These are phyloP conservation scores for Cephalopholis sonnerati DNA, from an alignment of 2,113 vertebrate genomes.

Conservation along the genomic window DNA sequence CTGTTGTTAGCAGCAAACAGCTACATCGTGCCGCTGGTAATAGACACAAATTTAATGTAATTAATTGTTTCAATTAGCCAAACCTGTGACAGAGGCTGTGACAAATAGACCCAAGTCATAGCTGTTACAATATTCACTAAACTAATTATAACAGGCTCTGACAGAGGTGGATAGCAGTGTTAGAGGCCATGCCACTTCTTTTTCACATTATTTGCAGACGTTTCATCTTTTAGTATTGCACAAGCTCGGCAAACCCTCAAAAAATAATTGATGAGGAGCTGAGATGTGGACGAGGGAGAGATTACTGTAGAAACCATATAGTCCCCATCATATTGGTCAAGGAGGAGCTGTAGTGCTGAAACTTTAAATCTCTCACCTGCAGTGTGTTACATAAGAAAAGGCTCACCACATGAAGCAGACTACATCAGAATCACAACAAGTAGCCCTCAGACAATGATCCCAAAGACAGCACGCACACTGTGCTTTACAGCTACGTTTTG, in stretches of 20 bases:
- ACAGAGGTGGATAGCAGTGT: not conserved
- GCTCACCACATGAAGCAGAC: slow-evolving; percentile 15
- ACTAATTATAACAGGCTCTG: not conserved
- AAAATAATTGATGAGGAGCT: slow-evolving; percentile 10
- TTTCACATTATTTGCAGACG: slow-evolving; percentile 16
- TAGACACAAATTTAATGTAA: not conserved
- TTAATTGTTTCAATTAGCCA: slow-evolving; percentile 3
- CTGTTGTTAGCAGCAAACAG: not conserved
- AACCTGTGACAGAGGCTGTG: not conserved
- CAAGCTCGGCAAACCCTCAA: slow-evolving; percentile 4
- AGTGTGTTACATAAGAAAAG: not conserved
- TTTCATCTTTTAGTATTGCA: slow-evolving; percentile 29
- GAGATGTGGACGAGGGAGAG: not conserved
- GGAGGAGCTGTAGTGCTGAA: not conserved
- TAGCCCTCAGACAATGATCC: slow-evolving; percentile 4
- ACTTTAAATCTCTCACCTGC: slow-evolving; percentile 29
- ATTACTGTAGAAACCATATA: slow-evolving; percentile 1
- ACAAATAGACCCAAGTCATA: not conserved
- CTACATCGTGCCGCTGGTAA: not conserved
- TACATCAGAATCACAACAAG: not conserved
- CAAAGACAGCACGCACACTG: not conserved
- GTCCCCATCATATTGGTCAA: not conserved
- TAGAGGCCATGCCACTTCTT: not conserved
- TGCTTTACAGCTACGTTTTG: not conserved
- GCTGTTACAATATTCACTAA: slow-evolving; percentile 2